These are phyloP conservation scores for Corynorhinus townsendii DNA, from an alignment of 2,113 vertebrate genomes.

Conservation along the genomic window DNA sequence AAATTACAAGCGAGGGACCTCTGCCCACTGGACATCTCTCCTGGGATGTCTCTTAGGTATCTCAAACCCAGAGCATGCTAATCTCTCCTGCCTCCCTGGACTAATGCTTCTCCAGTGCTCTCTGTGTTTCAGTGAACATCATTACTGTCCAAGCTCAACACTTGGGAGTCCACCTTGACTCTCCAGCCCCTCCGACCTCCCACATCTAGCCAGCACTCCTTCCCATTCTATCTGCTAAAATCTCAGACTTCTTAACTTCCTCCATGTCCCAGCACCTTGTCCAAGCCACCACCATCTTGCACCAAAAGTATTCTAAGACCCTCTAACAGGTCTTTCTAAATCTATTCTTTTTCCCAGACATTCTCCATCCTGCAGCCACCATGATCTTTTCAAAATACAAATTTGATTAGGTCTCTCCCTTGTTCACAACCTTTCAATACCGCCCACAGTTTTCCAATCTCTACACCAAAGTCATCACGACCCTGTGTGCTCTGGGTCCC, in stretches of 20 bases:
- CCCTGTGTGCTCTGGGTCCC: neutral
- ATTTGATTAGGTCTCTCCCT: neutral
- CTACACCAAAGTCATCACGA: neutral
- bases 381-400: neutral
- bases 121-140: neutral
- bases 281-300: neutral
- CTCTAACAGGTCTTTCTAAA: neutral
- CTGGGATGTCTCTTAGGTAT: neutral
- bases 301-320: neutral
- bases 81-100: neutral
- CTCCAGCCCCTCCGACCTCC: neutral
- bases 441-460: neutral
- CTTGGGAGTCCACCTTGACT: neutral
- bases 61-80: neutral
- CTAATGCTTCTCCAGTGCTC: neutral
- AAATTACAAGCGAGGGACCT: neutral
- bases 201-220: neutral
- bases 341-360: neutral
- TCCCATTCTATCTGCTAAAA: neutral
- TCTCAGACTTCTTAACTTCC: no score
- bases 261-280: neutral
- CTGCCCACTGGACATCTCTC: neutral
- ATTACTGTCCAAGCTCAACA: neutral
- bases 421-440: neutral
- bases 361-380: neutral